Conservation (phyloP, 2,113 vertebrate genomes). For the Ranitomeya variabilis region DNA sequence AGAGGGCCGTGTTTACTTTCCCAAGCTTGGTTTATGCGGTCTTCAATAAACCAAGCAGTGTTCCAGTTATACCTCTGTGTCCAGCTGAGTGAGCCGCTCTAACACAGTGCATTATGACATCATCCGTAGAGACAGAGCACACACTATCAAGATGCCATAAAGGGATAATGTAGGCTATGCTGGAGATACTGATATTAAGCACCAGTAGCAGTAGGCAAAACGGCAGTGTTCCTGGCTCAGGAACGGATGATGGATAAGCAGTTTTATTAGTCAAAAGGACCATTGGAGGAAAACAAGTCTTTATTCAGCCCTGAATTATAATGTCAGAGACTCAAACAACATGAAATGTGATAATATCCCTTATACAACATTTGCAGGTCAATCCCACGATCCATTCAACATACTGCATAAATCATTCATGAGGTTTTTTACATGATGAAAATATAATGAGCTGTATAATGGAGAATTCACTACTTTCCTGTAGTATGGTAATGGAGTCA, state of each 20-base stretch:
- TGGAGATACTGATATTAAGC: not conserved
- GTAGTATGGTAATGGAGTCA: not conserved
- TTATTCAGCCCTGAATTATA: not conserved
- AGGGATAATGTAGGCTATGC: not conserved
- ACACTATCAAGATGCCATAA: not conserved
- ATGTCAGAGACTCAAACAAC: not conserved
- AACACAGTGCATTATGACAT: not conserved
- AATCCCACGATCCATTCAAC: not conserved
- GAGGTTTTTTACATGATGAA: not conserved
- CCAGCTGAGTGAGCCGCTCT: too few relatives aligned
- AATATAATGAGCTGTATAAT: not conserved
- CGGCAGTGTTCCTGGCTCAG: not conserved
- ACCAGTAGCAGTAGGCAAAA: not conserved
- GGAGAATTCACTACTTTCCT: not conserved
- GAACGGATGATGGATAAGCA: not conserved
- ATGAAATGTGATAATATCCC: not conserved
- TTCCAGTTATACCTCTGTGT: too few relatives aligned
- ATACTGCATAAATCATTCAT: constrained; percentile 1
- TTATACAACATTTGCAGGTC: not conserved
- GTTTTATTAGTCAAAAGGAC: constrained; percentile 17
- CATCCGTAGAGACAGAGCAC: not conserved
- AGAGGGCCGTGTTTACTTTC: too few relatives aligned
- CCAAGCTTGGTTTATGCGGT: too few relatives aligned
- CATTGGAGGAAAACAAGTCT: not conserved
- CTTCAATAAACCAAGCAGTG: too few relatives aligned